phyloP scores from a whole-genome alignment of 2,888 invertebrate genomes.

The Leptinotarsa haldemani region DNA sequence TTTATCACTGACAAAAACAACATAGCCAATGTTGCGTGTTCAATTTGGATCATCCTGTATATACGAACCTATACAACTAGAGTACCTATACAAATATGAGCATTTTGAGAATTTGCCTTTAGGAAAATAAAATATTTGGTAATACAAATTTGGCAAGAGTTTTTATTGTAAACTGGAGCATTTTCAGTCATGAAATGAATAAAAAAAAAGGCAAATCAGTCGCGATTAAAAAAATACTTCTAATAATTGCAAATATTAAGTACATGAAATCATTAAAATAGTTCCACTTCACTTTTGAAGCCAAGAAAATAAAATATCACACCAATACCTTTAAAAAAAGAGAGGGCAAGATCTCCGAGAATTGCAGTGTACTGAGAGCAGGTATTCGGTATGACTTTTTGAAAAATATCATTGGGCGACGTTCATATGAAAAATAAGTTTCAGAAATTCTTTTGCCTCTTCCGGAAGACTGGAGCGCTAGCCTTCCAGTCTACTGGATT shows the following conservation, averaged over 20 bases:
- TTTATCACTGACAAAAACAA: too few relatives aligned
- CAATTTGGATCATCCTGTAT: too few relatives aligned
- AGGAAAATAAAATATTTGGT: constrained; percentile 17
- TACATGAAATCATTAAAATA: too few relatives aligned
- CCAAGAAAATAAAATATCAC: too few relatives aligned
- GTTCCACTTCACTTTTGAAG: too few relatives aligned
- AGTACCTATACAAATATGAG: constrained; percentile 17
- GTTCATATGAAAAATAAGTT: constrained; percentile 1
- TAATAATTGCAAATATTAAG: too few relatives aligned
- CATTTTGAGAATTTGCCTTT: constrained; percentile 9
- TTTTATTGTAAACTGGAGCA: background rate
- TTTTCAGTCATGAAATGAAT: constrained; percentile 6
- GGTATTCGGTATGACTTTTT: too few relatives aligned
- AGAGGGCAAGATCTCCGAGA: too few relatives aligned
- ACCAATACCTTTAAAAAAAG: too few relatives aligned
- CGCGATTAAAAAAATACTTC: too few relatives aligned
- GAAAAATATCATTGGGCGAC: background rate
- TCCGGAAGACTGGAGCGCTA: background rate
- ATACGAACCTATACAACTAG: background rate
- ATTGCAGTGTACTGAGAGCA: too few relatives aligned
- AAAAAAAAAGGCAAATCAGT: background rate
- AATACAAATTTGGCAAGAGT: constrained; percentile 14
- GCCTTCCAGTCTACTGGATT: background rate
- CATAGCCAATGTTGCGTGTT: too few relatives aligned
- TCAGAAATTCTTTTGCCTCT: background rate